Conservation (phyloP, 2,113 vertebrate species). For the Microcebus murinus region DNA sequence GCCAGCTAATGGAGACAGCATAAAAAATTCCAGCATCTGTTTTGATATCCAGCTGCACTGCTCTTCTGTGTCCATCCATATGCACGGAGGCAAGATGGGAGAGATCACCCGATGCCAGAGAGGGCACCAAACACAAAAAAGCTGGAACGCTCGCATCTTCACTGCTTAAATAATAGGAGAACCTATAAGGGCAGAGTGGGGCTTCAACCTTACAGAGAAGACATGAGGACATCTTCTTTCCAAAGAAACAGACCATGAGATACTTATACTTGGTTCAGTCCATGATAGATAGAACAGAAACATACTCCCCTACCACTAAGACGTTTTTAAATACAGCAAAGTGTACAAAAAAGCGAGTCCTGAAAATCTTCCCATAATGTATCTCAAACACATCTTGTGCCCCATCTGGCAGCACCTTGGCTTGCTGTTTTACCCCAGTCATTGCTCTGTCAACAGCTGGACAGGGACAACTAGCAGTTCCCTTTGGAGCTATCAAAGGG, state of each 20-base stretch:
- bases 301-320: not conserved
- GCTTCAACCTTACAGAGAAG: not conserved
- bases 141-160: too few relatives aligned
- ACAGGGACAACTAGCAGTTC: not conserved
- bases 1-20: not conserved
- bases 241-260: not conserved
- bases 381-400: not conserved
- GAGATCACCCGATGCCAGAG: not conserved
- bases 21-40: not conserved
- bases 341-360: not conserved
- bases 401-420: not conserved
- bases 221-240: not conserved
- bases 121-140: not conserved
- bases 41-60: not conserved
- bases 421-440: not conserved
- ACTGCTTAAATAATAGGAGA: not conserved
- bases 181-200: not conserved
- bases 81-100: not conserved
- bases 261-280: not conserved
- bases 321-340: not conserved
- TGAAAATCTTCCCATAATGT: not conserved
- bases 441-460: not conserved
- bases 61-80: not conserved
- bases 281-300: not conserved
- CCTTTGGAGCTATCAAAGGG: too few relatives aligned